These are phyloP conservation scores for Ailurus styani DNA, from an alignment of 2,113 vertebrate genomes.

Conservation along the genomic window DNA sequence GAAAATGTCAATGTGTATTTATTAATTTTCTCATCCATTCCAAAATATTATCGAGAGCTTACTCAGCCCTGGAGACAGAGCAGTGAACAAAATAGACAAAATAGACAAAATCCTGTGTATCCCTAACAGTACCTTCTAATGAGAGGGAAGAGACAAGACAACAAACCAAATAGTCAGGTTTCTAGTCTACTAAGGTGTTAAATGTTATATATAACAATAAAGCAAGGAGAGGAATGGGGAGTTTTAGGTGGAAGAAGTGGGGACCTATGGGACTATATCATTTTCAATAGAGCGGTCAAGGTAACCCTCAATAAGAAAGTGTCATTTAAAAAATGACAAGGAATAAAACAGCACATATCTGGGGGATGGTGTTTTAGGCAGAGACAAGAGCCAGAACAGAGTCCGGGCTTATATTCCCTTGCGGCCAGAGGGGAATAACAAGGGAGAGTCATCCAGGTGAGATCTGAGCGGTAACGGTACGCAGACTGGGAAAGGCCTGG, in stretches of 20 bases:
- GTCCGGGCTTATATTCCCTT: fast-evolving
- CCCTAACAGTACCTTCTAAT: not conserved
- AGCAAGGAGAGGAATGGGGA: too few relatives aligned
- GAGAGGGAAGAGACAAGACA: not conserved
- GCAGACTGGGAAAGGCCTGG: not conserved
- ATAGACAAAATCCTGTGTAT: not conserved
- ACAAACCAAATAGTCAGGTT: not conserved
- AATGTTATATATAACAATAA: not conserved
- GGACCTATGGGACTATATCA: not conserved
- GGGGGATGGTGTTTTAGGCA: not conserved
- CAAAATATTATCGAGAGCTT: not conserved
- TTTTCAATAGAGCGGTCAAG: not conserved
- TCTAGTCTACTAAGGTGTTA: not conserved
- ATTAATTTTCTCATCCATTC: not conserved
- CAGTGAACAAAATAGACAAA: not conserved
- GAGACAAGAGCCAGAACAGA: not conserved
- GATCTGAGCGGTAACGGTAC: not conserved
- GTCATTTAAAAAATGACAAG: not conserved
- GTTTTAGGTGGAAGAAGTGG: not conserved
- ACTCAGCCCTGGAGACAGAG: not conserved
- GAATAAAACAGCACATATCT: not conserved
- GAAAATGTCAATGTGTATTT: not conserved
- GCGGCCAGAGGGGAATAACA: fast-evolving
- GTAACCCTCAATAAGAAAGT: not conserved
- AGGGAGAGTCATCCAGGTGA: not conserved